Evolutionary conservation across 1,140 invertebrate genomes (phyloP).

Genomic region (Pseudomyrmex sp.): DNA sequence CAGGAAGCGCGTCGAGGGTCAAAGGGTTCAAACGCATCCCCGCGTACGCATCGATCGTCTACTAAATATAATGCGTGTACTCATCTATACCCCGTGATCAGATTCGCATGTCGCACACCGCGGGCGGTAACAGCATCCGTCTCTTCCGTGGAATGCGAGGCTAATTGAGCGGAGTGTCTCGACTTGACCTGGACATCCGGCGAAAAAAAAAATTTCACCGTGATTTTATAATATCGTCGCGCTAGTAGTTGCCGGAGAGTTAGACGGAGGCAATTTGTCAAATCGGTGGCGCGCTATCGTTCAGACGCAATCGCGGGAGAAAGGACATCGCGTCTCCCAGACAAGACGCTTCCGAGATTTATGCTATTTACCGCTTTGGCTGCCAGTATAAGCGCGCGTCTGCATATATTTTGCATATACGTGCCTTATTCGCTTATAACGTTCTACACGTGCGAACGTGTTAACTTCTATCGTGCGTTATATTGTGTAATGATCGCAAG

Average conservation of each 20-base stretch:
- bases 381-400: conserved; percentile 22
- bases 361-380: conserved; percentile 37
- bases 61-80: conserved; percentile 17
- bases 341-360: conserved; percentile 47
- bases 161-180: conserved; percentile 77
- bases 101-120: conserved; percentile 76
- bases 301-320: conserved; percentile 25
- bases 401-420: conserved; percentile 20
- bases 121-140: conserved; percentile 74
- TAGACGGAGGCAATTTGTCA: conserved; percentile 52
- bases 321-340: background rate
- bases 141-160: conserved; percentile 74
- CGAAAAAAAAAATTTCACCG: conserved; percentile 4
- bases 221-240: conserved; percentile 51
- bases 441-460: too few species aligned
- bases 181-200: conserved; percentile 22
- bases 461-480: background rate
- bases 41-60: background rate
- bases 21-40: conserved; percentile 25
- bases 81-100: conserved; percentile 72
- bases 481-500: background rate
- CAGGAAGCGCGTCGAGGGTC: conserved; percentile 23
- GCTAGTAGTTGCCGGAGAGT: conserved; percentile 20
- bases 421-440: background rate
- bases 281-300: conserved; percentile 45